Conservation (phyloP, 2,797 vertebrate genomes). For the Amblyraja radiata region DNA sequence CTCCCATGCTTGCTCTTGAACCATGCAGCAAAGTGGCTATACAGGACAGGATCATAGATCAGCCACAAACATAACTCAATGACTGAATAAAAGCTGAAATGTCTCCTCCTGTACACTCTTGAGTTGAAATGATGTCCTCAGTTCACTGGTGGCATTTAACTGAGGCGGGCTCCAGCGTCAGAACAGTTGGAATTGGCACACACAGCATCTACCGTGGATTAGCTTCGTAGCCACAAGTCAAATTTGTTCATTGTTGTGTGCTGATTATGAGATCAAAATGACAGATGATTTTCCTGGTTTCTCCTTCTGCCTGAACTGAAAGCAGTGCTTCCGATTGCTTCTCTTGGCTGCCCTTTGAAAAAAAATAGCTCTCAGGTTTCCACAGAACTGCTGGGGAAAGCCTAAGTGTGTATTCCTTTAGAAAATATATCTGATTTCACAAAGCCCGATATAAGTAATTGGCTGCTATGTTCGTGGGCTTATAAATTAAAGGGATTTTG, state of each 20-base stretch:
- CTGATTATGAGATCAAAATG: background rate
- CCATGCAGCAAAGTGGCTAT: background rate
- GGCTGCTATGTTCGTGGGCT: background rate
- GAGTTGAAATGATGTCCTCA: background rate
- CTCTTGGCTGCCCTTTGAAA: background rate
- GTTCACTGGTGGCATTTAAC: too few species aligned
- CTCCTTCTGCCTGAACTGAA: background rate
- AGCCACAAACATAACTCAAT: background rate
- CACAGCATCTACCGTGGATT: background rate
- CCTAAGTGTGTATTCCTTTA: background rate
- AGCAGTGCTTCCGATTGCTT: background rate
- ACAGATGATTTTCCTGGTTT: background rate
- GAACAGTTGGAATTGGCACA: background rate
- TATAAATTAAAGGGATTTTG: background rate
- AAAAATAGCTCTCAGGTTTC: background rate
- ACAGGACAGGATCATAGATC: background rate
- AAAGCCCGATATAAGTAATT: background rate
- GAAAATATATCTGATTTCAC: background rate
- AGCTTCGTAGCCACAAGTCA: background rate
- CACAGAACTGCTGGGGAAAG: background rate
- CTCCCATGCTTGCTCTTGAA: too few species aligned
- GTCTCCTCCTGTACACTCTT: background rate
- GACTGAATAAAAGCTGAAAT: background rate
- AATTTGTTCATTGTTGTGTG: background rate
- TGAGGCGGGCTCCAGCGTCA: background rate